Conservation (phyloP, 2,888 invertebrate genomes). For the Agrotis clavis region DNA sequence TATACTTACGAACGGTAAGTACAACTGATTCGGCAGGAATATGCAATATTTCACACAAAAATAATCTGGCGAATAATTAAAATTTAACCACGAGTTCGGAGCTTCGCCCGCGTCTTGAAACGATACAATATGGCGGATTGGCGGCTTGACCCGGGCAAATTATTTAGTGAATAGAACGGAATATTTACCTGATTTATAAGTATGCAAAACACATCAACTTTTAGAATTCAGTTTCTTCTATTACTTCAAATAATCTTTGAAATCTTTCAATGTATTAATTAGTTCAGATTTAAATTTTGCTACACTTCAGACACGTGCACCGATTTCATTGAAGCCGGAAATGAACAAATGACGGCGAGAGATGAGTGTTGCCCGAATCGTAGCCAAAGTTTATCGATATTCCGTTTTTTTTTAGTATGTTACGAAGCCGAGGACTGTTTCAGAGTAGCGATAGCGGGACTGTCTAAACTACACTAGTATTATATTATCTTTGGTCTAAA, state of each 20-base stretch:
- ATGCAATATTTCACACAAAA: not conserved
- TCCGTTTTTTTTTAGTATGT: not conserved
- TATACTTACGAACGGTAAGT: not conserved
- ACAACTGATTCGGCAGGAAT: not conserved
- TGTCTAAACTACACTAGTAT: too few relatives aligned
- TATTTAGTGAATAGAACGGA: not conserved
- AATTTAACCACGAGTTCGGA: conserved; percentile 42
- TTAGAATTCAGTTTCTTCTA: not conserved
- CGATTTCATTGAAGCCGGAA: conserved; percentile 43
- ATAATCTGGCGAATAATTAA: not conserved
- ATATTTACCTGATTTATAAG: conserved; percentile 48
- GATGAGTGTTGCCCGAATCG: not conserved
- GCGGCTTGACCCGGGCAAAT: conserved; percentile 60
- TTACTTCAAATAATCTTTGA: not conserved
- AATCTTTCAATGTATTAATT: conserved; percentile 5
- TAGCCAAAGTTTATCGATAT: conserved; percentile 12
- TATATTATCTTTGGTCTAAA: too few relatives aligned
- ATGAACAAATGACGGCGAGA: conserved; percentile 7
- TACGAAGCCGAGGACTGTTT: too few relatives aligned
- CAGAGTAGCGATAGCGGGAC: too few relatives aligned
- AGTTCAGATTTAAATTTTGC: conserved; percentile 5
- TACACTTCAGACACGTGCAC: conserved; percentile 63
- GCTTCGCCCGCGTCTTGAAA: conserved; percentile 51
- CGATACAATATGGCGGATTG: conserved; percentile 70
- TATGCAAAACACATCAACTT: conserved; percentile 14